Evolutionary conservation across 2,888 invertebrate genomes (phyloP), one percentile per base, ranked within the genome.

Genomic region (Cheilosia urbana): DNA sequence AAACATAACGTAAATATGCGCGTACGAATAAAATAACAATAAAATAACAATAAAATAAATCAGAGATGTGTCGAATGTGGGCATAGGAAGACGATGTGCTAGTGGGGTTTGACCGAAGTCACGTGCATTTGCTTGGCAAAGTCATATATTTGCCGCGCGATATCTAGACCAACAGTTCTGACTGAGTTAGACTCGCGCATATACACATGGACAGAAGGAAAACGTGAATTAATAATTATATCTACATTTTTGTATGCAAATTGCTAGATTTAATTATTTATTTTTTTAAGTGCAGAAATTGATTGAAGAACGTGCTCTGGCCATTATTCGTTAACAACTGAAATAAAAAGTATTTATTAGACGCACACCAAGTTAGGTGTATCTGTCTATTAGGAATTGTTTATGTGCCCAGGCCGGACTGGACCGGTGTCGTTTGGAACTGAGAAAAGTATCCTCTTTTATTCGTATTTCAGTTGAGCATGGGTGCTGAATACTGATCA

Each of bases 81-180:
- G n/a, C 6, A 17, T 6, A 5, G 42, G n/a, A 6, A 42, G 51
- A 66, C 51, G n/a, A 30, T 15, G 17, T 19, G 13, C 17, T n/a
- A 45, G 49, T 34, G 11, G 45, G 47, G 47, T 19, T 53, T 69
- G 75, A 76, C 63, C 55, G 30, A 63, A 81, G 81, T 81, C 81
- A 81, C 81, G 81, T 81, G 81, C 69, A 63, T 68, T 63, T 81
- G 69, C 37, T 75, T 75, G 57, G 40, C 55, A 45, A 62, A 73
- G 13, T 68, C 58, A 55, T 42, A 63, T 27, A 37, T 34, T 42
- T 30, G 21, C 4, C 13, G 66, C 66, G 17, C 47, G 40, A 13
- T 66, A 66, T 53, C 53, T 45, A 57, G 19, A 47, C 66, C 42
- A 34, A 21, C 34, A 55, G n/a, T 15, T 15, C 17, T 11, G 19